Evolutionary conservation across 2,888 invertebrate genomes (phyloP).

Genomic region (Drosophila atroscutellata): DNA sequence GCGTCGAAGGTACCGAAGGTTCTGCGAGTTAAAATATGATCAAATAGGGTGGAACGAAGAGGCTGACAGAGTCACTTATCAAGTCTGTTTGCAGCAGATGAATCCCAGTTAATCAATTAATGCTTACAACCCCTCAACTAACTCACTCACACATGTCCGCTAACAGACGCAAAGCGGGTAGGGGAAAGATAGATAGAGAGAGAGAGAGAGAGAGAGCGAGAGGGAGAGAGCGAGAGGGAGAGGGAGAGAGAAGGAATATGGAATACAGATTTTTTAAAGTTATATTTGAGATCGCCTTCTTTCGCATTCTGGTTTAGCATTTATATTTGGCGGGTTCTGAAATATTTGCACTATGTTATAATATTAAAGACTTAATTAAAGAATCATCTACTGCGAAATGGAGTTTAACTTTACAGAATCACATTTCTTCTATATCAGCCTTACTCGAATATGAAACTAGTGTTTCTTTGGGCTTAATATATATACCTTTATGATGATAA

Average conservation of each 20-base stretch:
- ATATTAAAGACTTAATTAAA: not conserved
- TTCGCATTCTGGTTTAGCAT: not conserved
- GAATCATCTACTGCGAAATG: not conserved
- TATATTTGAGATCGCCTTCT: not conserved
- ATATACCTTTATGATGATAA: not conserved
- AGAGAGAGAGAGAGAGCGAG: not conserved
- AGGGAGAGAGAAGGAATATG: not conserved
- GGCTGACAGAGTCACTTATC: constrained; percentile 25
- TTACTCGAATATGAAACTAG: not conserved
- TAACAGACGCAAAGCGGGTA: constrained; percentile 1
- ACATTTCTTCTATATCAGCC: not conserved
- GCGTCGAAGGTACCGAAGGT: constrained; percentile 9
- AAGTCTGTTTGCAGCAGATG: not conserved
- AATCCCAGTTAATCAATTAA: constrained; percentile 25
- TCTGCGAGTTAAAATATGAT: constrained; percentile 18
- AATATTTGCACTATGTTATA: not conserved
- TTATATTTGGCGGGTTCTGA: not conserved
- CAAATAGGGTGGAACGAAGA: constrained; percentile 11
- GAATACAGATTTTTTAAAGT: not conserved
- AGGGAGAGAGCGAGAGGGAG: no score
- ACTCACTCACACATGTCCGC: constrained; percentile 2
- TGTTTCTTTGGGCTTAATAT: not conserved
- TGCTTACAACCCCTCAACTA: constrained; percentile 20
- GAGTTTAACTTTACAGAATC: not conserved
- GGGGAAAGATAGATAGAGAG: not conserved